Evolutionary conservation across 2,888 invertebrate genomes (phyloP), one percentile per base, ranked within the genome.

Genomic region (Trichogramma dendrolimi): DNA sequence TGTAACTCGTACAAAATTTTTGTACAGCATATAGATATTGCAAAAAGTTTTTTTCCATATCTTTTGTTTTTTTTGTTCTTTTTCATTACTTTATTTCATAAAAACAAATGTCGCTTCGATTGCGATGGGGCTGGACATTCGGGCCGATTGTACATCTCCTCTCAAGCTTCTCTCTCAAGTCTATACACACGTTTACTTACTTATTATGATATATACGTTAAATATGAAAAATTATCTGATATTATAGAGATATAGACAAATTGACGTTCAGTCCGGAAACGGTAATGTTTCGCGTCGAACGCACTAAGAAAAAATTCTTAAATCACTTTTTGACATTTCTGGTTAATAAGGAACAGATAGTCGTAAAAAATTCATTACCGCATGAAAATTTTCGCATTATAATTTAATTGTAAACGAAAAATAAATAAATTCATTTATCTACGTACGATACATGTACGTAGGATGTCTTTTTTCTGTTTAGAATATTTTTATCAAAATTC

Each of bases 101-200:
- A n/a, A 38, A 42, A n/a, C 11, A 47, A n/a, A n/a, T n/a, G 10
- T 6, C 47, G 47, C 47, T 47, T 11, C n/a, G 11, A 41, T 65
- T 41, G 58, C 56, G 55, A 63, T 63, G 54, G 54, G 60, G 61
- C 61, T 65, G 65, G 63, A 65, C 60, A 65, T 65, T 63, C 65
- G 65, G 58, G 54, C 53, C 59, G 61, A 65, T 63, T 65, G 54
- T 61, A 62, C 63, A 54, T 61, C 43, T 58, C 41, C 40, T 42
- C 39, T 41, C 44, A 42, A 46, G 49, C 47, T 60, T 54, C 27
- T 52, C 38, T 47, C 46, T 10, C 39, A 6, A 50, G 11, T 46
- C 56, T 60, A 63, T 60, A 63, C 58, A 61, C 11, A 27, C 27
- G 56, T 41, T 10, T 42, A 44, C 49, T 39, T 52, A 44, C n/a